A percentile compares a stretch with the other conserved stretches of the same genome.
Evolutionary conservation across 2,888 invertebrate genomes (phyloP).

Genomic region (Calameuta filiformis): DNA sequence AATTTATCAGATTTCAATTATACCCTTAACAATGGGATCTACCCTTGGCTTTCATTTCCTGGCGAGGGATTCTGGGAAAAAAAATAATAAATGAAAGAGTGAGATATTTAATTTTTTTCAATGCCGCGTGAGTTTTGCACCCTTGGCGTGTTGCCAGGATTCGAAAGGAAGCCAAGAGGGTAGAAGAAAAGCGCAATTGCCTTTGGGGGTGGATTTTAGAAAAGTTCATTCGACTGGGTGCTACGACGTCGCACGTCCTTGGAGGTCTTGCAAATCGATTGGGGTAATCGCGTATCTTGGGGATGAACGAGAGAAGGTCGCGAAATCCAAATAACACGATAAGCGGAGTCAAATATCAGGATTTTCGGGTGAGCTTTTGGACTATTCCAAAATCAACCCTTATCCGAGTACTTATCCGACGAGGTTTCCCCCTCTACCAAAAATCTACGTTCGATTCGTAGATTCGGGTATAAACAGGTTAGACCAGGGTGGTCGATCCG

Average conservation of each 20-base stretch:
- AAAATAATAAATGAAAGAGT: not conserved
- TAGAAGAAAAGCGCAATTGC: not conserved
- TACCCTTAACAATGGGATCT: not conserved
- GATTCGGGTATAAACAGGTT: constrained; percentile 35
- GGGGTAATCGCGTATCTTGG: not conserved
- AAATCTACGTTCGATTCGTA: constrained; percentile 12
- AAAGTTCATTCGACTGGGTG: not conserved
- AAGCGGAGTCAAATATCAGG: not conserved
- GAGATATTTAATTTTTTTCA: not conserved
- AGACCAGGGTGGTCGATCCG: constrained; percentile 25
- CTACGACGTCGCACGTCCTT: not conserved
- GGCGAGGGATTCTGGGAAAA: not conserved
- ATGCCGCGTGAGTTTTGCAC: not conserved
- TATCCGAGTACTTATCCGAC: not conserved
- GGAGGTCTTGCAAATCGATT: not conserved
- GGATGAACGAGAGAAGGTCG: not conserved
- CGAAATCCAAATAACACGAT: not conserved
- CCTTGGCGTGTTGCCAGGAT: not conserved
- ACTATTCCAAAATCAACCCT: constrained; percentile 5
- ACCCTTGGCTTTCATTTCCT: not conserved
- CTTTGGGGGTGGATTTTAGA: not conserved
- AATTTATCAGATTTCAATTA: not conserved
- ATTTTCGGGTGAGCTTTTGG: not conserved
- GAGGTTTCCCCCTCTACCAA: constrained; percentile 10
- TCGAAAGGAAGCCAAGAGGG: not conserved